Conservation (phyloP, 1,140 invertebrate species). For the Cecropterus lyciades region DNA sequence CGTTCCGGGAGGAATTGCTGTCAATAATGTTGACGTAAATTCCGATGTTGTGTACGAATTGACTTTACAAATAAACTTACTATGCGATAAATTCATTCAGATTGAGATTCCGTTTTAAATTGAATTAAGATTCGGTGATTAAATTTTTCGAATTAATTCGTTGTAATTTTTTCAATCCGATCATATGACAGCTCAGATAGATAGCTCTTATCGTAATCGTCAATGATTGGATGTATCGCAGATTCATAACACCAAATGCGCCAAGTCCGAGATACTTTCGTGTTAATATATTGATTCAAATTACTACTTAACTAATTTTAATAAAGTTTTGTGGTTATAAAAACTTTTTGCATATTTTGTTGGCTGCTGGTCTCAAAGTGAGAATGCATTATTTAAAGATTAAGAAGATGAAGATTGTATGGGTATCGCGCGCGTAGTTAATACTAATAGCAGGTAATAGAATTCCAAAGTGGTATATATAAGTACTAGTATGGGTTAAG, state of each 20-base stretch:
- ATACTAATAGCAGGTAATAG: no score
- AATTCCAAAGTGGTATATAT: no score
- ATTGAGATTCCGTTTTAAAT: conserved; percentile 15
- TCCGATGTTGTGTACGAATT: conserved; percentile 26
- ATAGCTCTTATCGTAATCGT: no score
- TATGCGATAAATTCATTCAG: conserved; percentile 2
- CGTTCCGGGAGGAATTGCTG: conserved; percentile 26
- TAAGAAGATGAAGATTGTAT: no score
- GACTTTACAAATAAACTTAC: neutral
- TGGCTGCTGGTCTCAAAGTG: no score
- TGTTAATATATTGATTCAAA: no score
- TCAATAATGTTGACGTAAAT: conserved; percentile 29
- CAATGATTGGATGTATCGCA: no score
- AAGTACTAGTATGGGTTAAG: no score
- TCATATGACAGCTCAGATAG: neutral
- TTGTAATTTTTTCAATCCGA: neutral
- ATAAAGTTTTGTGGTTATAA: neutral
- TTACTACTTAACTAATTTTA: no score
- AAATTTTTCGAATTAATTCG: conserved; percentile 5
- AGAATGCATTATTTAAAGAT: no score
- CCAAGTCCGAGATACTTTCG: neutral
- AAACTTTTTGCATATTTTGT: no score
- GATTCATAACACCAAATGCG: neutral
- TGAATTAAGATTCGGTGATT: conserved; percentile 29
- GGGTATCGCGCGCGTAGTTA: no score